A percentile compares a stretch with the other conserved stretches of the same genome.
phyloP scores from a whole-genome alignment of 2,888 invertebrate species.

The Antheraea assamensis region DNA sequence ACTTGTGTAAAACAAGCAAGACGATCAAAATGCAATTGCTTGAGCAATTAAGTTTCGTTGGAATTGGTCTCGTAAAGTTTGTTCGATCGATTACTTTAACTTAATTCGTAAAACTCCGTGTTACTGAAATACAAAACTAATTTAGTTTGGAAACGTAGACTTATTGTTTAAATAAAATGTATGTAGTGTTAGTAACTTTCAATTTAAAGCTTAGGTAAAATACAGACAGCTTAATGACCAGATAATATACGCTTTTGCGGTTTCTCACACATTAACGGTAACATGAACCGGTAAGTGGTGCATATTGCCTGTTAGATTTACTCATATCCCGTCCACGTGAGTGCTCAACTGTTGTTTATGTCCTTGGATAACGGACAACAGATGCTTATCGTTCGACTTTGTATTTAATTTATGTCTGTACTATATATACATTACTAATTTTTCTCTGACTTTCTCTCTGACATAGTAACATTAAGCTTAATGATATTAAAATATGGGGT shows the following conservation, averaged over 20 bases:
- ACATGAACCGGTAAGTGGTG: not conserved
- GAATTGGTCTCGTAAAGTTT: not conserved
- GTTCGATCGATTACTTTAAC: not conserved
- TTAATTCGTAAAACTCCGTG: not conserved
- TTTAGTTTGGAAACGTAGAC: not conserved
- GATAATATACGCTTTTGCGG: not conserved
- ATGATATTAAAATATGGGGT: too few species aligned
- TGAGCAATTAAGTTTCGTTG: not conserved
- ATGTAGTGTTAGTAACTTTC: not conserved
- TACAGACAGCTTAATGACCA: not conserved
- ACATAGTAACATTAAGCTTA: too few species aligned
- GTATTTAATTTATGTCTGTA: not conserved
- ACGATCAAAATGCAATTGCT: not conserved
- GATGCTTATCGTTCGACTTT: not conserved
- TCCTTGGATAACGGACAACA: not conserved
- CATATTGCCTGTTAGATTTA: not conserved
- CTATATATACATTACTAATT: not conserved
- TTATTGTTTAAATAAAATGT: not conserved
- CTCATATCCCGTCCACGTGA: not conserved
- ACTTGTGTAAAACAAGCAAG: not conserved
- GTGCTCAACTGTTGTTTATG: not conserved
- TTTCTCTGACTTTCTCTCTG: too few species aligned
- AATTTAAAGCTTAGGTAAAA: not conserved
- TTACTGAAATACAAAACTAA: too few species aligned
- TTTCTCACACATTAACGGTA: not conserved